phyloP scores from a whole-genome alignment of 2,797 vertebrate genomes.

The Euthynnus affinis region DNA sequence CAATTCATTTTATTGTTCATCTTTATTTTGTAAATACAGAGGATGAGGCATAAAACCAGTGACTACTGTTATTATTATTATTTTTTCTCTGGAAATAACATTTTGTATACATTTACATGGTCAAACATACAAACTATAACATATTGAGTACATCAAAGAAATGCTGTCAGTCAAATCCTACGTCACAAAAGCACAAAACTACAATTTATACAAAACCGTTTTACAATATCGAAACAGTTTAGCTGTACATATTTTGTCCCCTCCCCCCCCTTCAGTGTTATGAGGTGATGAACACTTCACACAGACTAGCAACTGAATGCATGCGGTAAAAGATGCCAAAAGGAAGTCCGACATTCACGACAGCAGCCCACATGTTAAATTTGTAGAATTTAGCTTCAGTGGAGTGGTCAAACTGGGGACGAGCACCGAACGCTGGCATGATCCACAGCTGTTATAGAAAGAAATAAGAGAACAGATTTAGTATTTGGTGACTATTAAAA shows the following conservation, averaged over 20 bases:
- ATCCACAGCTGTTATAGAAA: slow-evolving; percentile 91
- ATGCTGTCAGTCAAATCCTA: slow-evolving; percentile 4
- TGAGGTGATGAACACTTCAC: slow-evolving; percentile 89
- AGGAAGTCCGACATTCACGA: slow-evolving; percentile 96
- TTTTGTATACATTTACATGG: slow-evolving; percentile 29
- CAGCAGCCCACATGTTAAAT: slow-evolving; percentile 88
- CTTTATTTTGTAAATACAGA: slow-evolving; percentile 52
- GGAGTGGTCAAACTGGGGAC: slow-evolving; percentile 93
- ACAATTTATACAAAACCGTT: slow-evolving; percentile 50
- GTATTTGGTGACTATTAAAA: background rate
- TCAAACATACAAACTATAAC: slow-evolving; percentile 11
- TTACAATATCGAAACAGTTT: slow-evolving; percentile 23
- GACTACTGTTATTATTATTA: background rate
- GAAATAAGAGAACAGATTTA: slow-evolving; percentile 4
- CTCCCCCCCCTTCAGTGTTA: slow-evolving; percentile 34
- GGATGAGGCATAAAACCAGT: background rate
- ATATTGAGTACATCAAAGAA: background rate
- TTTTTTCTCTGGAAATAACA: slow-evolving; percentile 26
- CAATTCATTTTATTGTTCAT: background rate
- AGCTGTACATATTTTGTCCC: background rate
- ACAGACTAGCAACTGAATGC: slow-evolving; percentile 95
- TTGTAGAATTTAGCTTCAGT: slow-evolving; percentile 89
- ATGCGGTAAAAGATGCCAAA: slow-evolving; percentile 98
- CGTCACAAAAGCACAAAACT: slow-evolving; percentile 25
- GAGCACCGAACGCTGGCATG: slow-evolving; percentile 96